Base-by-base conservation (phyloP, 2,797 vertebrate genomes). In the Danio albolineatus region DNA sequence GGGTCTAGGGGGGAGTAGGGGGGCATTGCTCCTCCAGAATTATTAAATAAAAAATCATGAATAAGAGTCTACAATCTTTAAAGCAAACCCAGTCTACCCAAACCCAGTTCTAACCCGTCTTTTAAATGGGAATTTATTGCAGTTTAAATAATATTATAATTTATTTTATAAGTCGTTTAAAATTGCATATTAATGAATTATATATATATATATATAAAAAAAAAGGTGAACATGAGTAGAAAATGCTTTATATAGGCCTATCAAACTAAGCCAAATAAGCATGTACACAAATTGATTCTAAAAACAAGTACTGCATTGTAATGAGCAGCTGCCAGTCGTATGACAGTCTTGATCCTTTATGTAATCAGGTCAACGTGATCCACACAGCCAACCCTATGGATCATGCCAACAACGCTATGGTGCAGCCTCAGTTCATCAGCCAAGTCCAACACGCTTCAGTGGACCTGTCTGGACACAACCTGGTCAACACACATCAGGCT, bases 401-500 rank as follows among this genome's bases (percentile, higher is more conserved):
- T 70, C 96, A 98, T 0, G 93, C 93, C 12, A 99, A 94, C 90
- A 97, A 98, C 53, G 95, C 97, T 73, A 95, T 97, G 56, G 94
- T 95, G 0, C 96, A 98, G 83, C 96, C 98, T 0, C 96, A 97
- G 84, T 99, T 99, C 60, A 96, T 99, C 64, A 97, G 96, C 78
- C 97, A 97, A 0, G 90, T 97, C 79, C 97, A 99, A 78, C 97
- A 95, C 1, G 94, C 96, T 0, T 98, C 97, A 7, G 95, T 97
- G 5, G 98, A 99, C 85, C 94, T 99, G 81, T 96, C 97, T 0
- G 98, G 98, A 9, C 98, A 99, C 93, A 99, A 96, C 91, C 89
- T 99, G 80, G 96, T 95, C 80, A 98, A 92, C 62, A 95, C 96
- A 48, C 97, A 98, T 82, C 95, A 98, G 0, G 95, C 96, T 21